Evolutionary conservation across 2,113 vertebrate genomes (phyloP).

Genomic region (Neotoma lepida): DNA sequence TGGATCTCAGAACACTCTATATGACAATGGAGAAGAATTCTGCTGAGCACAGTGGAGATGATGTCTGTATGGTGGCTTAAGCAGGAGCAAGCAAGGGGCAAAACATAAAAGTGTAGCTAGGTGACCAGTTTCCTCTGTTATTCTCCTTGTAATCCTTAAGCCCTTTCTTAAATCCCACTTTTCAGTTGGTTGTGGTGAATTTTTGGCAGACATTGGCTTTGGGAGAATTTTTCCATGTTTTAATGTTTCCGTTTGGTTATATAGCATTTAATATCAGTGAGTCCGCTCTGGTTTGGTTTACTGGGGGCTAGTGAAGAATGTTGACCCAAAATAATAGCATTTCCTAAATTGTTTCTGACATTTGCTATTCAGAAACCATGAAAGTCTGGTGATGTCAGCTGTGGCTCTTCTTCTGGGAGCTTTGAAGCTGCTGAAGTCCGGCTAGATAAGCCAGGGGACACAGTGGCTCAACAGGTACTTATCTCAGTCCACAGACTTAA

Average conservation of each 20-base stretch:
- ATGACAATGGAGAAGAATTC: accelerated
- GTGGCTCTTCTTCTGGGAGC: background rate
- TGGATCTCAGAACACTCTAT: background rate
- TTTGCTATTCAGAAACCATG: background rate
- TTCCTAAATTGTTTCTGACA: background rate
- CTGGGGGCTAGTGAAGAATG: background rate
- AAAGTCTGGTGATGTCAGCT: too few species aligned
- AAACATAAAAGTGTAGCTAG: background rate
- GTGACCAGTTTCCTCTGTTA: too few species aligned
- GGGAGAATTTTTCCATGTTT: background rate
- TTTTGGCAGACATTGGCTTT: background rate
- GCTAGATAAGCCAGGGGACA: too few species aligned
- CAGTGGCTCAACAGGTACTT: background rate
- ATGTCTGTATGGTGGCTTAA: background rate
- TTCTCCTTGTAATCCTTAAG: background rate
- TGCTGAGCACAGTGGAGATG: too few species aligned
- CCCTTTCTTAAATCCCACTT: background rate
- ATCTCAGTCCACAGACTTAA: background rate
- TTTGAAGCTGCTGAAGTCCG: background rate
- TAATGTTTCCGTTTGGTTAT: background rate
- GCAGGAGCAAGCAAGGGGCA: background rate
- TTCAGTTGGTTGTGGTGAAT: background rate
- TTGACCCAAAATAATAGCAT: background rate
- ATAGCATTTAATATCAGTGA: background rate
- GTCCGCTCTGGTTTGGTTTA: background rate